Evolutionary conservation across 2,797 vertebrate genomes (phyloP), one percentile per base, ranked within the genome.

Genomic region (Acomys russatus): DNA sequence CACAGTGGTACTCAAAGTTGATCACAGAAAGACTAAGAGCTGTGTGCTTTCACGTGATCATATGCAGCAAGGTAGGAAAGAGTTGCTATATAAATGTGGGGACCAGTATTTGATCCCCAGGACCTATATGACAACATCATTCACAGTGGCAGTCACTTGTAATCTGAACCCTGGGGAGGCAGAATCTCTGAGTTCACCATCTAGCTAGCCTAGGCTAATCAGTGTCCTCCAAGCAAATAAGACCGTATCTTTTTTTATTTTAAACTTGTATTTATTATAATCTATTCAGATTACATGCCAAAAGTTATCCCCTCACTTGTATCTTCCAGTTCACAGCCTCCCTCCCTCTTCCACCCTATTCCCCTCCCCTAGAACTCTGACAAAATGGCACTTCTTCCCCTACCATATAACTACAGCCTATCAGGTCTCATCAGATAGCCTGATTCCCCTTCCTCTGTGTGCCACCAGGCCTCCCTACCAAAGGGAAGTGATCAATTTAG

Each of bases 91-190:
- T 51, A 54, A 68, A 51, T 3, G 10, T 51, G 17, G 63, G 63
- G 30, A 33, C 10, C 83, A 51, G 64, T n/a, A 51, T 7, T 23
- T 85, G 18, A 68, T 23, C 10, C 6, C 18, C 28, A 33, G 61
- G 64, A 85, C 9, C 14, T 17, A 68, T 4, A 68, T 68, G n/a
- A 68, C 33, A 30, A 44, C 4, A 9, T 22, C 28, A 68, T 17
- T 54, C 0, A 0, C 15, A n/a, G 51, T 2, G 10, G 9, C 6
- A n/a, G 30, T 9, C 2, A 23, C 11, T 33, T 68, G 6, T 23
- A 64, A n/a, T 68, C 11, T 3, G 14, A 85, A 10, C 1, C 6
- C 20, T 51, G 28, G 20, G 3, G 64, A 70, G 20, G 3, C 38
- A 68, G 44, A 51, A 68, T 68, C 30, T n/a, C 51, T 28, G 5